These are phyloP conservation scores for Pelochelys cantorii DNA, from an alignment of 2,797 vertebrate genomes.

Conservation along the genomic window DNA sequence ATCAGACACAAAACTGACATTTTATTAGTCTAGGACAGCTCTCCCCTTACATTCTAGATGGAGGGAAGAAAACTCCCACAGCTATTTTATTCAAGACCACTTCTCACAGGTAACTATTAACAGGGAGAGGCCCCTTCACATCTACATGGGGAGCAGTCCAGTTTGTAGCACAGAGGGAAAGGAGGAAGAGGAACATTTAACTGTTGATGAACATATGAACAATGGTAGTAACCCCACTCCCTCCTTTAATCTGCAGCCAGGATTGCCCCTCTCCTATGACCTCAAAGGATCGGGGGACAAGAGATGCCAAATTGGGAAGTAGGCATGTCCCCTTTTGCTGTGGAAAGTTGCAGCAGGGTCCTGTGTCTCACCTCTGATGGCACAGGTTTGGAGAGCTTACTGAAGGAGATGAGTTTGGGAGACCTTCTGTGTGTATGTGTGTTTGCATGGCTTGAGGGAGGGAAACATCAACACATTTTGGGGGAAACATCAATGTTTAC, in stretches of 20 bases:
- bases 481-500: background rate
- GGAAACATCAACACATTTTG: background rate
- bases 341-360: background rate
- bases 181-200: background rate
- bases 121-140: background rate
- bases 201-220: background rate
- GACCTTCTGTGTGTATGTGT: rapidly evolving
- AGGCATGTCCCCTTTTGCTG: background rate
- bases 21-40: background rate
- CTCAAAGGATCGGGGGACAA: background rate
- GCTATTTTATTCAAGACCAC: background rate
- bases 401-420: rapidly evolving
- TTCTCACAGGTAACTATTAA: background rate
- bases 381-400: background rate
- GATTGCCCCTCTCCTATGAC: background rate
- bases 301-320: background rate
- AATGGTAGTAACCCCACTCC: background rate
- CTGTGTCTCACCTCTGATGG: background rate
- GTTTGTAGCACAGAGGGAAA: background rate
- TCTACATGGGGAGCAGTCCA: background rate
- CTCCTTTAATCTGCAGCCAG: background rate
- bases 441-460: background rate
- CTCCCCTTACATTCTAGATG: background rate
- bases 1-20: background rate
- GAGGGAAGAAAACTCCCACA: background rate